A percentile compares a stretch with the other conserved stretches of the same genome.
These are phyloP conservation scores for Natrix natrix DNA, from an alignment of 2,797 vertebrate genomes.

Conservation along the genomic window DNA sequence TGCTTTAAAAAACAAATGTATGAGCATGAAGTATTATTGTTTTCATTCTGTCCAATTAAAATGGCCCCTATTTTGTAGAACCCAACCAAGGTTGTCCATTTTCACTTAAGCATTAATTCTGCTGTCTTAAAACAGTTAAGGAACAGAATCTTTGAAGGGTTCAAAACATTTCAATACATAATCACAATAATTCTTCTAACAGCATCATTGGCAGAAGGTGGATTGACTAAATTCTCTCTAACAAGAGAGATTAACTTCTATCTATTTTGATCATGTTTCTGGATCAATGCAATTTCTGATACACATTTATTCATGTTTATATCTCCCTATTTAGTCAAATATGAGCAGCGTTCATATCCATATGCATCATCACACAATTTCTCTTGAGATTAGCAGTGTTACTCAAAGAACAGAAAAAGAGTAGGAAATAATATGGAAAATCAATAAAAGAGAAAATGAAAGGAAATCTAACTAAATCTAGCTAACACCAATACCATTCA, in stretches of 20 bases:
- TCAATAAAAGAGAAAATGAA: background rate
- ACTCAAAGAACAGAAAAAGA: background rate
- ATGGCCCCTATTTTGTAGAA: background rate
- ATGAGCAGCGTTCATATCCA: background rate
- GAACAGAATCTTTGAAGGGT: background rate
- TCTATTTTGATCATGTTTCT: background rate
- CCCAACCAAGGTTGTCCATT: background rate
- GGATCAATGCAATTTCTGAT: background rate
- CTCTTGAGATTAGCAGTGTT: background rate
- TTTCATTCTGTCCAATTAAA: background rate
- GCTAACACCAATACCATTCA: background rate
- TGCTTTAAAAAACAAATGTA: background rate
- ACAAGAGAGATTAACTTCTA: background rate
- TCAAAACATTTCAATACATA: background rate
- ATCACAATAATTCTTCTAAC: background rate
- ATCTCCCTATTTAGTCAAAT: background rate
- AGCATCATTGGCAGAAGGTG: background rate
- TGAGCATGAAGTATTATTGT: background rate
- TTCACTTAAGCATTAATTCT: background rate
- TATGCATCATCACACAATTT: background rate
- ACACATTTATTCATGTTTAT: background rate
- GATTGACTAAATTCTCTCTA: background rate
- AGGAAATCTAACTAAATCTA: background rate
- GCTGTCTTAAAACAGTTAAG: background rate
- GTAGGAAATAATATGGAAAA: background rate